Evolutionary conservation across 2,888 invertebrate species (phyloP), one percentile per base, ranked within the genome.

Genomic region (Saturnia japonica): DNA sequence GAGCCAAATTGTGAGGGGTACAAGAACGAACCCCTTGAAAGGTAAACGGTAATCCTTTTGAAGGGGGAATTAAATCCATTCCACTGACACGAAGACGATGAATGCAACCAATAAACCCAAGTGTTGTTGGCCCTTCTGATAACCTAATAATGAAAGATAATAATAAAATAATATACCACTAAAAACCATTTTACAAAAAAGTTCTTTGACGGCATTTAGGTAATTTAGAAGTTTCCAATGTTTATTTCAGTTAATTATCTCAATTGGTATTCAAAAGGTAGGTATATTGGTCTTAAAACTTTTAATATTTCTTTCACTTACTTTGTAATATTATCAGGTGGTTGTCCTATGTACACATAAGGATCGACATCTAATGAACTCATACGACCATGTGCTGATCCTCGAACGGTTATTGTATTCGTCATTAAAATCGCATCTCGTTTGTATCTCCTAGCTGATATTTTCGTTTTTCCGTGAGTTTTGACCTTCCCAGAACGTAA

Each of bases 91-190:
- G 95, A 74, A 97, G 93, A 73, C 97, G 96, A 75, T 96, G 95
- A 72, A 98, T 95, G 90, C 98, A 98, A 1, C 98, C 98, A 73
- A 97, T 95, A 79, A 98, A 96, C 16, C 98, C 98, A 71, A 95
- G 95, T 69, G 95, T 94, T 28, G 96, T 95, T 40, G 97, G 96
- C 66, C 96, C 96, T 76, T 97, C 96, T 81, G 95, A 96, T 71
- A 97, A 95, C 85, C 97, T 97, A 70, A 66, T 51, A 69, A 45
- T 43, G 22, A 60, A 40, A 54, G n/a, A 54, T 34, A 67, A 42
- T 64, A 40, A 66, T n/a, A 42, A 70, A 64, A 22, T 25, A 64
- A 40, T 40, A 28, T 16, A 34, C 6, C n/a, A 54, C n/a, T 22
- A 57, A 40, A n/a, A 64, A 12, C 1, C 19, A 19, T 62, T n/a